A percentile compares a stretch with the other conserved stretches of the same genome.
Conservation (phyloP, 2,113 vertebrate species). For the Limanda limanda region DNA sequence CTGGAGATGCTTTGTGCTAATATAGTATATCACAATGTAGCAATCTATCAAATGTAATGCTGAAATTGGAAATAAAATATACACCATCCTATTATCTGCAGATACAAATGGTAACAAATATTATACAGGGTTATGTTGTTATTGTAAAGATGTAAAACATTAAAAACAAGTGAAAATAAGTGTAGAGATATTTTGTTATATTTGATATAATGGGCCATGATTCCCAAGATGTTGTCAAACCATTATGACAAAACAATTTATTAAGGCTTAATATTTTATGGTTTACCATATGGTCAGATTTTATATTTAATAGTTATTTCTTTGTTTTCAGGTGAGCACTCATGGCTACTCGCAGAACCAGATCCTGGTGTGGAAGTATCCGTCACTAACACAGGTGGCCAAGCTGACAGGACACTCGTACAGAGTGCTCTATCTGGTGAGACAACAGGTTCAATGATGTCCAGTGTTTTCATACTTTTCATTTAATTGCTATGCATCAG, state of each 20-base stretch:
- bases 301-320: not conserved
- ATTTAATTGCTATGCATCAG: too few relatives aligned
- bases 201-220: too few relatives aligned
- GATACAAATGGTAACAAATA: not conserved
- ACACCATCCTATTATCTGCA: too few relatives aligned
- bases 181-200: too few relatives aligned
- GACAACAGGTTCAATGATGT: constrained; percentile 1
- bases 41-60: too few relatives aligned
- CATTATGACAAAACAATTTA: too few relatives aligned
- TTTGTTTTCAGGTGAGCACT: constrained; percentile 82
- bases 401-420: constrained; percentile 86
- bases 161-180: too few relatives aligned
- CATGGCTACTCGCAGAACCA: constrained; percentile 89
- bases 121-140: too few relatives aligned
- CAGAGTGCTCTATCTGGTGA: constrained; percentile 85
- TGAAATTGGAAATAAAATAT: not conserved
- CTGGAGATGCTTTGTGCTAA: too few relatives aligned
- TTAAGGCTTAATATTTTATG: too few relatives aligned
- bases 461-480: not conserved
- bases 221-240: too few relatives aligned
- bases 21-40: too few relatives aligned
- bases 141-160: not conserved
- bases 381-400: constrained; percentile 84
- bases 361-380: constrained; percentile 88
- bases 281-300: not conserved